Conservation (phyloP, 2,113 vertebrate species). For the Oxygymnocypris stewartii region DNA sequence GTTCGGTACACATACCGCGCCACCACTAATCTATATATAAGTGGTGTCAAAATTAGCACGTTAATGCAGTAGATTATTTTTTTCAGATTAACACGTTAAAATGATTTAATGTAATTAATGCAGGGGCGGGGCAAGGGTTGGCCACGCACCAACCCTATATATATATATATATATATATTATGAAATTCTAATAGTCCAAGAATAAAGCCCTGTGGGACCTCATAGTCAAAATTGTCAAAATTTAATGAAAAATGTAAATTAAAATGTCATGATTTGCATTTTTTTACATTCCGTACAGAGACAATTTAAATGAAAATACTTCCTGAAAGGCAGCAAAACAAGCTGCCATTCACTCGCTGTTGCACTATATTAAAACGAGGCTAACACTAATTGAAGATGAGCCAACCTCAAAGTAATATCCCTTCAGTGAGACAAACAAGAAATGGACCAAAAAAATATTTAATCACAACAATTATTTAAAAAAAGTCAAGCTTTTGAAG, state of each 20-base stretch:
- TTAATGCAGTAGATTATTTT: too few relatives aligned
- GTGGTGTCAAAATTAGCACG: too few relatives aligned
- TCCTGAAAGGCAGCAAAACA: neutral
- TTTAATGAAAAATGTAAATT: neutral
- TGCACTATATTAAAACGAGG: neutral
- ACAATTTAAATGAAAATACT: neutral
- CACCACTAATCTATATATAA: too few relatives aligned
- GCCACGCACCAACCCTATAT: too few relatives aligned
- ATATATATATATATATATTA: neutral
- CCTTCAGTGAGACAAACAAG: neutral
- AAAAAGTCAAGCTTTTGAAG: conserved; percentile 2
- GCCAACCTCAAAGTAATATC: conserved; percentile 14
- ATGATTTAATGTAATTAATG: too few relatives aligned
- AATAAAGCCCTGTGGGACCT: neutral
- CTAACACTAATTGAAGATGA: conserved; percentile 16
- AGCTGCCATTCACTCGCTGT: neutral
- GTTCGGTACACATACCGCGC: too few relatives aligned
- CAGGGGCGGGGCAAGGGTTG: too few relatives aligned
- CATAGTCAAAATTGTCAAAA: neutral
- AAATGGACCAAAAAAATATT: neutral
- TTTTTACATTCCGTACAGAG: neutral
- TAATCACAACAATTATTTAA: neutral
- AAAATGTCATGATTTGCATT: neutral
- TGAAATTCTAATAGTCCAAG: neutral
- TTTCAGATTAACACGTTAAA: too few relatives aligned